A percentile compares a stretch with the other conserved stretches of the same genome.
phyloP scores from a whole-genome alignment of 1,140 invertebrate genomes.

The Halotydeus destructor region DNA sequence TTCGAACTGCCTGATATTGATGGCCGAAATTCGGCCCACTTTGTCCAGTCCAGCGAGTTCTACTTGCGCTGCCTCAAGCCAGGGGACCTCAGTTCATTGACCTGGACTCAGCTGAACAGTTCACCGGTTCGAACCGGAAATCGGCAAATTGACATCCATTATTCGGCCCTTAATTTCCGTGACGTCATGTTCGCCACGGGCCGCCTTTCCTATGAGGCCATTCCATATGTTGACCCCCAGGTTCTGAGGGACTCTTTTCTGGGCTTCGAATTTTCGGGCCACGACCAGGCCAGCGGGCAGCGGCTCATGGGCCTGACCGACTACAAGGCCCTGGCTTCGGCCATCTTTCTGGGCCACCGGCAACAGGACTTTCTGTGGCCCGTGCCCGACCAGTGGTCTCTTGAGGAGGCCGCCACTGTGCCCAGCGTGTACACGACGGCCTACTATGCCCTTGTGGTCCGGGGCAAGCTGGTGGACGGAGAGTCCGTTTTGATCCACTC shows the following conservation, averaged over 20 bases:
- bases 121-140: too few relatives aligned
- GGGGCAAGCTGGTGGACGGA: constrained; percentile 56
- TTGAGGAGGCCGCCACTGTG: constrained; percentile 76
- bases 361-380: constrained; percentile 73
- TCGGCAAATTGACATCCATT: constrained; percentile 42
- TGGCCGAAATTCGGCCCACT: too few relatives aligned
- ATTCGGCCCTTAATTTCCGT: constrained; percentile 17
- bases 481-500: constrained; percentile 78
- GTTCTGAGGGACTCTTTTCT: constrained; percentile 31
- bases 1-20: too few relatives aligned
- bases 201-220: constrained; percentile 82
- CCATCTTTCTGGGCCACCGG: constrained; percentile 64
- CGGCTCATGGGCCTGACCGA: constrained; percentile 82
- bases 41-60: too few relatives aligned
- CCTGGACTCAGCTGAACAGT: too few relatives aligned
- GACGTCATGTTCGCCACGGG: constrained; percentile 49
- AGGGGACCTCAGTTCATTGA: too few relatives aligned
- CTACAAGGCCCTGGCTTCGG: constrained; percentile 75
- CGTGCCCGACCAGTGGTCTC: constrained; percentile 61
- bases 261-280: constrained; percentile 68
- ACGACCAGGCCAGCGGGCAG: constrained; percentile 43
- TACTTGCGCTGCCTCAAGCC: too few relatives aligned
- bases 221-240: constrained; percentile 33
- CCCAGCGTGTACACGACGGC: constrained; percentile 72
- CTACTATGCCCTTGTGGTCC: constrained; percentile 38